Base-by-base conservation (phyloP, 2,888 invertebrate genomes). In the Mythimna albipuncta region DNA sequence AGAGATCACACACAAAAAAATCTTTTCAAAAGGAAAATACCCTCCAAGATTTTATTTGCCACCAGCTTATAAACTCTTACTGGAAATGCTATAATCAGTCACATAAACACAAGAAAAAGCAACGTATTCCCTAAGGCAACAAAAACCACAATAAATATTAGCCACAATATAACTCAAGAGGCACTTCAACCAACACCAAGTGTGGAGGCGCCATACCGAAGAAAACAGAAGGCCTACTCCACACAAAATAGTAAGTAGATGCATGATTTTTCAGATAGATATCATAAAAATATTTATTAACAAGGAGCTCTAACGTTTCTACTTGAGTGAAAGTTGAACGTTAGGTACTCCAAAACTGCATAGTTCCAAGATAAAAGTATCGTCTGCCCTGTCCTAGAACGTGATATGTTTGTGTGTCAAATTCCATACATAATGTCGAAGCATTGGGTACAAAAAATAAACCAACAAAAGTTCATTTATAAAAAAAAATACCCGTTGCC, bases 81-180 rank as follows among this genome's bases (percentile, higher is more conserved):
- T 54, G 55, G 21, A 19, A 64, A 50, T 58, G n/a, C 13, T 4
- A 26, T 26, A 57, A 77, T 70, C 50, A 41, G 41, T 50, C 59
- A 78, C 44, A 64, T 44, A 52, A 52, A 59, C 5, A 38, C 67
- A 70, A 63, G 16, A 47, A 71, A 71, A 35, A 64, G 19, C 64
- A 26, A 35, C 41, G 66, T 38, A 64, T 62, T 21, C n/a, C 32
- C 4, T 7, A 21, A 55, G 66, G 83, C 61, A 64, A 69, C 65
- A 69, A 73, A 78, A 64, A 64, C 47, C 57, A 55, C 61, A 78
- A 64, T 82, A 78, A 72, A 73, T 82, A 73, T 69, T 73, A 64
- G 59, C 69, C 72, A 66, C 80, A 44, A 67, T 62, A 73, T 54
- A 73, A 54, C 63, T 69, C 67, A 61, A 64, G 64, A 38, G 64